Evolutionary conservation across 2,888 invertebrate species (phyloP).

Genomic region (Ommatoiulus sabulosus): DNA sequence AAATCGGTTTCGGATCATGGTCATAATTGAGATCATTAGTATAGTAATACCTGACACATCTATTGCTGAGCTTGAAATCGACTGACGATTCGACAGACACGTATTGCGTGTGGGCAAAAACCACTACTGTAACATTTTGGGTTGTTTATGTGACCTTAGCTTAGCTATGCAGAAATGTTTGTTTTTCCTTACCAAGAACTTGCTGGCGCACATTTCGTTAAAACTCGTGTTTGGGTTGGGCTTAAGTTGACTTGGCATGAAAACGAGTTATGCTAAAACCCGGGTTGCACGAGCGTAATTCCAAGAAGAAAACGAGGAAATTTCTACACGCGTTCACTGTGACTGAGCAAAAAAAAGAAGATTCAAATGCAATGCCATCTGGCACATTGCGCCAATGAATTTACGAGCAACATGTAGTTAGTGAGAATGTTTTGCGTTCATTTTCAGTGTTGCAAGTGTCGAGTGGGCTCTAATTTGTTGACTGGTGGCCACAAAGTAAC

Average conservation of each 20-base stretch:
- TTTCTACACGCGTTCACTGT: not conserved
- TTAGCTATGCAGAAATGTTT: not conserved
- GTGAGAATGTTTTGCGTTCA: not conserved
- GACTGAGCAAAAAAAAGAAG: not conserved
- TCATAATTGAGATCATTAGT: slow-evolving; percentile 24
- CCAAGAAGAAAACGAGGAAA: not conserved
- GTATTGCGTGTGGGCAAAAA: not conserved
- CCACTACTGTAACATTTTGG: not conserved
- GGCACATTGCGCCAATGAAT: too few relatives aligned
- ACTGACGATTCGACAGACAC: not conserved
- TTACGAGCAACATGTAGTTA: not conserved
- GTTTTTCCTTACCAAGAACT: not conserved
- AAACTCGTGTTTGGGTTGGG: not conserved
- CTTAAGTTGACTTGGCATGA: not conserved
- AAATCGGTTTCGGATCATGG: slow-evolving; percentile 33
- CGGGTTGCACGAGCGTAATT: not conserved
- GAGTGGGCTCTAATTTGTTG: not conserved
- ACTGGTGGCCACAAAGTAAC: not conserved
- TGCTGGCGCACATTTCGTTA: not conserved
- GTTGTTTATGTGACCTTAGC: not conserved
- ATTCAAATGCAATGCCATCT: too few relatives aligned
- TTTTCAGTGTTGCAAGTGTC: not conserved
- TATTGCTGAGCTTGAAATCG: not conserved
- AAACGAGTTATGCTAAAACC: not conserved
- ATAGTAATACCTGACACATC: not conserved